phyloP scores from a whole-genome alignment of 2,888 invertebrate genomes.

The Euphydryas editha region DNA sequence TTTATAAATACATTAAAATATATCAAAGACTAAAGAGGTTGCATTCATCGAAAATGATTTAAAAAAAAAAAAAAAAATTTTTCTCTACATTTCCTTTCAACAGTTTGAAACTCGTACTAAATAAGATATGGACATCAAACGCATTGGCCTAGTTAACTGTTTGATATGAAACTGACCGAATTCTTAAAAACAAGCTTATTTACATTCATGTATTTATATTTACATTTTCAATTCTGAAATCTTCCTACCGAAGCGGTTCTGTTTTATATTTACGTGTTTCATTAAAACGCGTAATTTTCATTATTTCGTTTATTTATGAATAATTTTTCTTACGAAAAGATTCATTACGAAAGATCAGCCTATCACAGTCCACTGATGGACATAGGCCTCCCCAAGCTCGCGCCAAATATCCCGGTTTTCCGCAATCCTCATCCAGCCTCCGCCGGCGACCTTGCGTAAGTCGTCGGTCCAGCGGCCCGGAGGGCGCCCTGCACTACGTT shows the following conservation, averaged over 20 bases:
- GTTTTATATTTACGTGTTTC: conserved; percentile 7
- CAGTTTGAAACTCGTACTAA: background rate
- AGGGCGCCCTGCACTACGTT: too few species aligned
- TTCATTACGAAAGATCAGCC: too few species aligned
- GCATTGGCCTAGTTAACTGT: conserved; percentile 20
- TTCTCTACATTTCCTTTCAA: background rate
- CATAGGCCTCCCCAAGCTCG: too few species aligned
- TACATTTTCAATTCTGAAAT: conserved; percentile 2
- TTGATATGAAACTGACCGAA: conserved; percentile 14
- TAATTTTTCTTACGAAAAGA: background rate
- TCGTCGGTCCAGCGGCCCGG: too few species aligned
- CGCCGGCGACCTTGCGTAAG: too few species aligned
- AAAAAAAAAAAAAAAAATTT: background rate
- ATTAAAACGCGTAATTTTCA: background rate
- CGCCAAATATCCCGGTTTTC: too few species aligned
- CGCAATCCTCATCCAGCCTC: too few species aligned
- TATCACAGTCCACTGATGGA: too few species aligned
- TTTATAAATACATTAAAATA: too few species aligned
- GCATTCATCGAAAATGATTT: background rate
- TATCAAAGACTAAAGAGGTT: background rate
- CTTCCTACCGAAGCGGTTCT: background rate
- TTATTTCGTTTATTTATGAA: background rate
- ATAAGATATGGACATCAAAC: conserved; percentile 14
- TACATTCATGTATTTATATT: conserved; percentile 12
- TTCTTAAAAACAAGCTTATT: conserved; percentile 7